Percentiles rank a stretch among this genome's conserved stretches.
Evolutionary conservation across 2,888 invertebrate species (phyloP).

Genomic region (Andrena chrysosceles): DNA sequence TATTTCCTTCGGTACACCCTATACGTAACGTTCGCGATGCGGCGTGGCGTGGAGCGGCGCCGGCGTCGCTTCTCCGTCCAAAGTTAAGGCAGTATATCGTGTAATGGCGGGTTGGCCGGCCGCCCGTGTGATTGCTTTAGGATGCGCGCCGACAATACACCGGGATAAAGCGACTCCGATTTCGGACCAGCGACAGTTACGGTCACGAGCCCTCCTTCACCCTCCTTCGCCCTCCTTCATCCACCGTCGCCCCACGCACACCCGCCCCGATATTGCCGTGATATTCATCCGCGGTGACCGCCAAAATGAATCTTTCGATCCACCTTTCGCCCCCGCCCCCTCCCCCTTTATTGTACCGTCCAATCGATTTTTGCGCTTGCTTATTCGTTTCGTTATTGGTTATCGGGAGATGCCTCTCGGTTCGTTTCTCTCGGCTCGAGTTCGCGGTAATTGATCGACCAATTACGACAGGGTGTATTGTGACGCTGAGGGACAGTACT

Average conservation of each 20-base stretch:
- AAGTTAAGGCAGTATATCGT: conserved; percentile 74
- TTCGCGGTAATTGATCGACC: conserved; percentile 1
- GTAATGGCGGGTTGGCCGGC: conserved; percentile 75
- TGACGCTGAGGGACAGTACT: neutral
- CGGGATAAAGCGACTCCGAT: conserved; percentile 76
- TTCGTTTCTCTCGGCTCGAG: neutral
- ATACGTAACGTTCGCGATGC: conserved; percentile 79
- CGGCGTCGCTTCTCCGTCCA: conserved; percentile 70
- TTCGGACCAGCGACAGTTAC: conserved; percentile 60
- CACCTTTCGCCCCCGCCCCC: neutral
- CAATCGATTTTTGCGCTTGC: neutral
- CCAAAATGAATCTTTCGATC: neutral
- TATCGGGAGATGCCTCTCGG: neutral
- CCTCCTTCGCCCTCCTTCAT: neutral
- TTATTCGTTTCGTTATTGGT: neutral
- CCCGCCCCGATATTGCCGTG: conserved; percentile 19
- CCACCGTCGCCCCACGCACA: neutral
- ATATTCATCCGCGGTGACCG: conserved; percentile 16
- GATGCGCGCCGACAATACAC: conserved; percentile 80
- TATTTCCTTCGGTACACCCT: conserved; percentile 85
- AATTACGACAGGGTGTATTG: neutral
- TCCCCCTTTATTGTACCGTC: neutral
- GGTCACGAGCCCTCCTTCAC: conserved; percentile 10
- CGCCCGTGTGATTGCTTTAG: conserved; percentile 84
- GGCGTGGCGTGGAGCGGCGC: conserved; percentile 57